Conservation (phyloP, 2,888 invertebrate species). For the Polydrusus cervinus region DNA sequence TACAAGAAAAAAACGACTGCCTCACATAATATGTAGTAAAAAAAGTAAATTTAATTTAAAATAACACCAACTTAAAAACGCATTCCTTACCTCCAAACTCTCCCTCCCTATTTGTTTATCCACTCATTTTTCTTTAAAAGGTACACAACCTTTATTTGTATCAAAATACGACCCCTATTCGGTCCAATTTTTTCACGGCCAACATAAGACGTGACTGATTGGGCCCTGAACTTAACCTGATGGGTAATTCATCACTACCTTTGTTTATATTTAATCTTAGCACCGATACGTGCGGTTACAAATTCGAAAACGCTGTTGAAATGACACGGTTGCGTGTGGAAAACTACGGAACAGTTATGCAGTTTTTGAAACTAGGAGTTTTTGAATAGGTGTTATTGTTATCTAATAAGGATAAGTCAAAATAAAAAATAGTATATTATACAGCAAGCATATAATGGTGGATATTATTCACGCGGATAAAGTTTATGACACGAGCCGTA, state of each 20-base stretch:
- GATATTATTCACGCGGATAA: no score
- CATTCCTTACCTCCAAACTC: no score
- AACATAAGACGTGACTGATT: conserved; percentile 66
- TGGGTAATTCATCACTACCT: conserved; percentile 70
- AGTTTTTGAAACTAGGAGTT: conserved; percentile 20
- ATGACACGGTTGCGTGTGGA: conserved; percentile 60
- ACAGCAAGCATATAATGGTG: no score
- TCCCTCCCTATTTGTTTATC: background rate
- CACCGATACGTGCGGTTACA: conserved; percentile 64
- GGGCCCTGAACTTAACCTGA: conserved; percentile 63
- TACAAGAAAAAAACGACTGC: no score
- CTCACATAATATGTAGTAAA: no score
- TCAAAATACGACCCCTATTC: conserved; percentile 34
- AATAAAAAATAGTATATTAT: no score
- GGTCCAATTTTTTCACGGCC: conserved; percentile 62
- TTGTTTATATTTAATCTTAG: conserved; percentile 70
- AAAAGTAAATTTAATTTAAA: no score
- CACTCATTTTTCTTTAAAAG: conserved; percentile 14
- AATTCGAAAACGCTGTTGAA: conserved; percentile 64
- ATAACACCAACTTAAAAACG: no score
- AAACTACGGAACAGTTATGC: conserved; percentile 1
- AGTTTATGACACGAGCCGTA: no score
- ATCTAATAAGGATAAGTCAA: background rate
- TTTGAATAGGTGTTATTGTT: background rate
- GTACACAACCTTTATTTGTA: conserved; percentile 19